phyloP scores from a whole-genome alignment of 1,140 invertebrate genomes.

The Drosophila kanapiae region DNA sequence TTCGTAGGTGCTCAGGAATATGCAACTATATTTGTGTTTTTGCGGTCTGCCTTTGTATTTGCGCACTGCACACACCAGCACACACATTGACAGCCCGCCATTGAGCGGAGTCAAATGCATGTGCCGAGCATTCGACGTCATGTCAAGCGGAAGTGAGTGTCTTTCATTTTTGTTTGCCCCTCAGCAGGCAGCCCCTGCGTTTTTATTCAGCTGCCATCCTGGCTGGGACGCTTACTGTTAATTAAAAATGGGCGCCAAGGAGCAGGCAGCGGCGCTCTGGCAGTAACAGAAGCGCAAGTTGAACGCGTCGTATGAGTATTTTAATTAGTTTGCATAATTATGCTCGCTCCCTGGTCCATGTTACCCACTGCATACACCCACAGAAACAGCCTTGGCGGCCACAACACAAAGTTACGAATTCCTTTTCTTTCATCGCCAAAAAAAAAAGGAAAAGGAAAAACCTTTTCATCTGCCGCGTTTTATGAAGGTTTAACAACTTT shows the following conservation, averaged over 20 bases:
- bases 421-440: slow-evolving; percentile 25
- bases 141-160: slow-evolving; percentile 83
- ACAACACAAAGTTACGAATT: slow-evolving; percentile 65
- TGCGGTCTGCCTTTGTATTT: slow-evolving; percentile 79
- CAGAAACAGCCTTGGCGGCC: slow-evolving; percentile 39
- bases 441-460: slow-evolving; percentile 4
- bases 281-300: slow-evolving; percentile 46
- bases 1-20: slow-evolving; percentile 76
- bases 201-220: slow-evolving; percentile 44
- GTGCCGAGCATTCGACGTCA: slow-evolving; percentile 73
- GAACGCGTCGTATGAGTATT: slow-evolving; percentile 80
- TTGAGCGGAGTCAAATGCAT: slow-evolving; percentile 77
- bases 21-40: slow-evolving; percentile 81
- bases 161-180: slow-evolving; percentile 80
- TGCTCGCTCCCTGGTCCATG: slow-evolving; percentile 54
- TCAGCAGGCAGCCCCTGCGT: slow-evolving; percentile 35
- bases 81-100: slow-evolving; percentile 40
- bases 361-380: background rate
- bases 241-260: slow-evolving; percentile 77
- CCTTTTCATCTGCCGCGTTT: slow-evolving; percentile 43
- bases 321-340: slow-evolving; percentile 84
- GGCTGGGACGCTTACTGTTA: slow-evolving; percentile 77
- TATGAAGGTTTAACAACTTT: slow-evolving; percentile 65
- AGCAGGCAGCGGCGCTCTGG: slow-evolving; percentile 41
- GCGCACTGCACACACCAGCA: slow-evolving; percentile 53